A percentile compares a stretch with the other conserved stretches of the same genome.
These are phyloP conservation scores for Drosophila aff. DNA, from an alignment of 1,140 invertebrate genomes.

Conservation along the genomic window DNA sequence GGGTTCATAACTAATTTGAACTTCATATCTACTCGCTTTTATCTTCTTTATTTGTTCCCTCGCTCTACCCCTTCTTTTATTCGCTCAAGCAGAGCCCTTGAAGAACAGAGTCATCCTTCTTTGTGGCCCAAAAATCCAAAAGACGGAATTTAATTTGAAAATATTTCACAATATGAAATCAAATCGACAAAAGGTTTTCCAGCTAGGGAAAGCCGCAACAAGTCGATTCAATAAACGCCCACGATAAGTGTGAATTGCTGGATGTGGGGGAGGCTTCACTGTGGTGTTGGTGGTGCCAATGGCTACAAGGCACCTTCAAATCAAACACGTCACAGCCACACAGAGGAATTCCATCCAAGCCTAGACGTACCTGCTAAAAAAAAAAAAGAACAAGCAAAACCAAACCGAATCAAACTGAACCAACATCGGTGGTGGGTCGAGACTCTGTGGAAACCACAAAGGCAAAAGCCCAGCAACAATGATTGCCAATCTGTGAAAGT, in stretches of 20 bases:
- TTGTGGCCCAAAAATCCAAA: slow-evolving; percentile 31
- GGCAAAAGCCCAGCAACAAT: slow-evolving; percentile 39
- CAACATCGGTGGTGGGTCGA: slow-evolving; percentile 20
- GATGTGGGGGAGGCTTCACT: slow-evolving; percentile 2
- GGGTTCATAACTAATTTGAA: slow-evolving; percentile 80
- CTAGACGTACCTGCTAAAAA: slow-evolving; percentile 37
- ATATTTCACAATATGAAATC: slow-evolving; percentile 65
- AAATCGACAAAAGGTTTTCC: slow-evolving; percentile 33
- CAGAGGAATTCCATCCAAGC: slow-evolving; percentile 43
- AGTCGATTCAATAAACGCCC: slow-evolving; percentile 72
- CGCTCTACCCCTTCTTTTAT: slow-evolving; percentile 19
- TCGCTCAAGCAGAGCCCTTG: slow-evolving; percentile 12
- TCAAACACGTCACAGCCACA: slow-evolving; percentile 48
- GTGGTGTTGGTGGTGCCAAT: slow-evolving; percentile 6
- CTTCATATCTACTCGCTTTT: slow-evolving; percentile 65
- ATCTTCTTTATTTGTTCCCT: slow-evolving; percentile 58
- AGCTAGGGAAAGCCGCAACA: slow-evolving; percentile 55
- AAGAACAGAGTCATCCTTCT: slow-evolving; percentile 17
- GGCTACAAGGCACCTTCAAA: slow-evolving; percentile 65
- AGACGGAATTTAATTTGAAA: slow-evolving; percentile 66
- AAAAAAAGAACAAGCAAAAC: slow-evolving; percentile 17
- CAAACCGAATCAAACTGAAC: slow-evolving; percentile 31
- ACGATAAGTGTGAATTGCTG: slow-evolving; percentile 9
- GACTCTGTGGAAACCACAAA: slow-evolving; percentile 50
- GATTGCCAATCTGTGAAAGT: slow-evolving; percentile 58